Conservation (phyloP, 1,140 invertebrate genomes). For the Drosophila varians region DNA sequence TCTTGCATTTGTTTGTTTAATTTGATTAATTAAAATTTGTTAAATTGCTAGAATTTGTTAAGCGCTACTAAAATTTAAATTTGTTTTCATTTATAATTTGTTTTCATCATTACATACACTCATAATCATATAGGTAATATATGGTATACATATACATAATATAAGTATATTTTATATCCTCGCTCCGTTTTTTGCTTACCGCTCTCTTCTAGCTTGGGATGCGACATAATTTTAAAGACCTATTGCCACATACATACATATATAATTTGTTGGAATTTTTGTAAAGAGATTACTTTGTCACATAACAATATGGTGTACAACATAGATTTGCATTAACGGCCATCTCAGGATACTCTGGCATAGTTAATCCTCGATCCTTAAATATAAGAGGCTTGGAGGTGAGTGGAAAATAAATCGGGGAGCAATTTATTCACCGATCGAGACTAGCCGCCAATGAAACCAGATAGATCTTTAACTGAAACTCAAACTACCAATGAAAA, state of each 20-base stretch:
- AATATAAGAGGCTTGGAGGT: background rate
- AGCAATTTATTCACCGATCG: conserved; percentile 11
- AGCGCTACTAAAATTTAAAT: conserved; percentile 82
- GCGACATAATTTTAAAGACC: conserved; percentile 4
- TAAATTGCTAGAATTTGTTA: conserved; percentile 82
- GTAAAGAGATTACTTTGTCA: conserved; percentile 53
- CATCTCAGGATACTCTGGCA: conserved; percentile 1
- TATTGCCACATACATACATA: conserved; percentile 22
- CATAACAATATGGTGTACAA: conserved; percentile 53
- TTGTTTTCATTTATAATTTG: conserved; percentile 61
- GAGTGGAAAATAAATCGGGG: conserved; percentile 2
- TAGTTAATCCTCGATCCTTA: background rate
- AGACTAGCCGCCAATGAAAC: conserved; percentile 19
- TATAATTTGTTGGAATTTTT: conserved; percentile 41
- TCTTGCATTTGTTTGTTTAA: conserved; percentile 70
- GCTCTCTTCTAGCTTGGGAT: conserved; percentile 1
- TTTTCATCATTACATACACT: conserved; percentile 48
- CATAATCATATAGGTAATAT: conserved; percentile 51
- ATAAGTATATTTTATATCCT: conserved; percentile 41
- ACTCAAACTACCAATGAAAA: conserved; percentile 9
- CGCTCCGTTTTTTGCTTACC: conserved; percentile 3
- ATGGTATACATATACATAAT: conserved; percentile 49
- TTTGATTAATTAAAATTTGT: conserved; percentile 82
- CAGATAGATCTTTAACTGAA: conserved; percentile 8
- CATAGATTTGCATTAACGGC: conserved; percentile 45